Evolutionary conservation across 1,140 invertebrate genomes (phyloP), one percentile per base, ranked within the genome.

Genomic region (Tetragonula clypearis): DNA sequence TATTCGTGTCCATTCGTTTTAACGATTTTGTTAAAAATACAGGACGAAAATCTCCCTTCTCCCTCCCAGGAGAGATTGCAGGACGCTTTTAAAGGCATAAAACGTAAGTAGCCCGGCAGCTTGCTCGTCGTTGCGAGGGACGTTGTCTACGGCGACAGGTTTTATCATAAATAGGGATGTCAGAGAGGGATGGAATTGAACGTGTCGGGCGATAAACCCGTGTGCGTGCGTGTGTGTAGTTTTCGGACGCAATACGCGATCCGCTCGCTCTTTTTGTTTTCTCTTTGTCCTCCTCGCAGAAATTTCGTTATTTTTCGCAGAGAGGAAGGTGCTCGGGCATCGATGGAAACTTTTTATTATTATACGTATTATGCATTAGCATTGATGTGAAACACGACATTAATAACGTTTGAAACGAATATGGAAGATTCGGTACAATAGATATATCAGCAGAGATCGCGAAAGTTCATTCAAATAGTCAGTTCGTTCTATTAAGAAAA

Each of bases 21-120:
- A 30, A 21, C 58, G 83, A 86, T 86, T 88, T 72, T 68, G 74
- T 75, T 80, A 76, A 82, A 79, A 88, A 87, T 73, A 88, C 71
- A 49, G 30, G 65, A 26, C 62, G 49, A 66, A 69, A 41, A n/a
- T 75, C 55, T 30, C 23, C 30, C 8, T 23, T n/a, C 35, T 62
- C 41, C 41, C 60, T 84, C 56, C 17, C 17, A 58, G 30, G n/a
- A 82, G 78, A 56, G 49, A 26, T 74, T 56, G 82, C 49, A 30
- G 41, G n/a, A 66, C 58, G 23, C 56, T 77, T 65, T 86, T 65
- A 75, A 73, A 62, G 19, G 35, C 49, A 56, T 75, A 55, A 75
- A 75, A 66, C 19, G 41, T 41, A 82, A 83, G 74, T 78, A 58
- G n/a, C n/a, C 56, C 56, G n/a, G 65, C 26, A 60, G 35, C 6